phyloP scores from a whole-genome alignment of 2,797 vertebrate genomes.

The Leucoraja ocellata region DNA sequence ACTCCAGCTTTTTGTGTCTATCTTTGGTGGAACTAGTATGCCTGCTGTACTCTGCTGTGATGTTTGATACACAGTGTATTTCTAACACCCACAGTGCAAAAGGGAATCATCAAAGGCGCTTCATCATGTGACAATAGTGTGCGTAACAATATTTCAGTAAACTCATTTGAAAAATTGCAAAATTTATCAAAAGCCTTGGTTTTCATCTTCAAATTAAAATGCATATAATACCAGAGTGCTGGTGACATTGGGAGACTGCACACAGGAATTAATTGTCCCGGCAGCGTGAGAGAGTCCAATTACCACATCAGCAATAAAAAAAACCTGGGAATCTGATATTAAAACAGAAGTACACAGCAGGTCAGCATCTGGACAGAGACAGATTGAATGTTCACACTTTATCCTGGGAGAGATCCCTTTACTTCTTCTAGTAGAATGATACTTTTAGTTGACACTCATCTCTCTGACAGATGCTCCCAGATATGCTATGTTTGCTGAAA shows the following conservation, averaged over 20 bases:
- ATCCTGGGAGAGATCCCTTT: background rate
- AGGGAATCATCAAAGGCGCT: too few species aligned
- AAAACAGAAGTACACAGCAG: background rate
- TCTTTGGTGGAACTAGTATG: background rate
- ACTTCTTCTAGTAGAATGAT: background rate
- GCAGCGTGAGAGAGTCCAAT: background rate
- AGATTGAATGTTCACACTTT: background rate
- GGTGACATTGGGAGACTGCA: constrained; percentile 5
- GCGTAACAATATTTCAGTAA: background rate
- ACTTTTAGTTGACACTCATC: background rate
- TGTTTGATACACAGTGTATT: background rate
- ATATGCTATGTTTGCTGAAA: background rate
- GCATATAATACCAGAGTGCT: background rate
- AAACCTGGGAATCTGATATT: constrained; percentile 15
- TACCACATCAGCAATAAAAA: constrained; percentile 24
- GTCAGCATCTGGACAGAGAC: background rate
- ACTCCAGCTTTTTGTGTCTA: too few species aligned
- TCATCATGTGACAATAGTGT: background rate
- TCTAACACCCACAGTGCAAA: background rate
- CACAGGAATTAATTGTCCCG: background rate
- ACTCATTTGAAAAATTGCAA: background rate
- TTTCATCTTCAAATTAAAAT: constrained; percentile 10
- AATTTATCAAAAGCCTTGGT: background rate
- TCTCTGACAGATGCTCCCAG: background rate
- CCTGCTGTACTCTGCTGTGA: background rate